Evolutionary conservation across 2,888 invertebrate species (phyloP).

Genomic region (Thyatira batis): DNA sequence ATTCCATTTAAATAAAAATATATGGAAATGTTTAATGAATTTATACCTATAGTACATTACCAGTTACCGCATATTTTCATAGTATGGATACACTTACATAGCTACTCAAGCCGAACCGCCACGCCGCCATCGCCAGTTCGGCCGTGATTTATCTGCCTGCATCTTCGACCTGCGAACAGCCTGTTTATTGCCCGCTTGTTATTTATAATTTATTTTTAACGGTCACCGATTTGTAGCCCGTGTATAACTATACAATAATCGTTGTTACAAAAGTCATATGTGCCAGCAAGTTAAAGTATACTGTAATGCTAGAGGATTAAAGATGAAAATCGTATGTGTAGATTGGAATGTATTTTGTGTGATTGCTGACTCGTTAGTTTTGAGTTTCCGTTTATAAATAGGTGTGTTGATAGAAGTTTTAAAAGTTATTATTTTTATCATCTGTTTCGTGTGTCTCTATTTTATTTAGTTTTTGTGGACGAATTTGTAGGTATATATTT

Average conservation of each 20-base stretch:
- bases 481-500: no score
- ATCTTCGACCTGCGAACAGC: constrained; percentile 79
- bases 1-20: no score
- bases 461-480: no score
- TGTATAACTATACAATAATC: constrained; percentile 16
- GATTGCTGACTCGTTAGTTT: not conserved
- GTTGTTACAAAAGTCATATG: not conserved
- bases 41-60: no score
- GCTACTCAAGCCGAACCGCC: constrained; percentile 43
- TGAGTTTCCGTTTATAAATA: not conserved
- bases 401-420: not conserved
- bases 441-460: no score
- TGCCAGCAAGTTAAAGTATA: not conserved
- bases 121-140: constrained; percentile 47
- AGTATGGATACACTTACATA: constrained; percentile 61
- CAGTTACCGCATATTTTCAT: constrained; percentile 56
- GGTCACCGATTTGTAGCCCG: constrained; percentile 73
- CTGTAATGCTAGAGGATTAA: not conserved
- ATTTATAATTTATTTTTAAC: constrained; percentile 83
- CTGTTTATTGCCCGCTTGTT: constrained; percentile 79
- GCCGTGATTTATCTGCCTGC: constrained; percentile 77
- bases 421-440: no score
- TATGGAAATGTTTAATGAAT: no score
- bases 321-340: not conserved
- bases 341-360: not conserved